Base-by-base conservation (phyloP, 2,797 vertebrate genomes). In the Phoebastria nigripes region DNA sequence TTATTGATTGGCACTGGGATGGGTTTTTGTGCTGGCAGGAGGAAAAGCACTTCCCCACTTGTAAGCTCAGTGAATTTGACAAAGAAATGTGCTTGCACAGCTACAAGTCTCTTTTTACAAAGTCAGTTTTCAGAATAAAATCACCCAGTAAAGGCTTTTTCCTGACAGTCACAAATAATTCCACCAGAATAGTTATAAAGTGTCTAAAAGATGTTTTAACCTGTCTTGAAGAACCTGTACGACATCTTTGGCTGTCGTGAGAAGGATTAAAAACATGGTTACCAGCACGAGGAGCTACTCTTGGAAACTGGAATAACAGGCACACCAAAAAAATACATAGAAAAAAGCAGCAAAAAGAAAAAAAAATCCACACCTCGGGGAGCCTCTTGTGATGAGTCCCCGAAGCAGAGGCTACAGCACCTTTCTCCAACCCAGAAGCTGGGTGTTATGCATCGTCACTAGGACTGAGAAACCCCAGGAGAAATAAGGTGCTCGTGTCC, bases 71-170 rank as follows among this genome's bases (percentile, higher is more conserved):
- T 61, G 65, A 93, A 77, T 89, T 46, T 95, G 88, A 96, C 80
- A 95, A 84, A 77, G 80, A 89, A 90, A 91, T 70, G 71, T 82
- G 74, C 86, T 93, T 94, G 96, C 93, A 96, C 92, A 95, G 93
- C 71, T 95, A 87, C 52, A 89, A 87, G 55, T 80, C 81, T 92
- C 67, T 74, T 80, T 69, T 69, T 58, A 89, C 44, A 51, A 92
- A 94, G 86, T 65, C 78, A 77, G 67, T 87, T 94, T 92, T 94
- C 92, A 90, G 83, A 89, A 94, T 74, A 93, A 80, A 95, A 96
- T 73, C 91, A 85, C 42, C 21, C 25, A 90, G 92, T 71, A 92
- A 85, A 94, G 82, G 63, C 19, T 94, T 90, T 92, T 92, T 58
- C 67, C 69, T 87, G 93, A 92, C 95, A 95, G 81, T 71, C 93